Conservation (phyloP, 2,113 vertebrate genomes). For the Copsychus sechellarum region DNA sequence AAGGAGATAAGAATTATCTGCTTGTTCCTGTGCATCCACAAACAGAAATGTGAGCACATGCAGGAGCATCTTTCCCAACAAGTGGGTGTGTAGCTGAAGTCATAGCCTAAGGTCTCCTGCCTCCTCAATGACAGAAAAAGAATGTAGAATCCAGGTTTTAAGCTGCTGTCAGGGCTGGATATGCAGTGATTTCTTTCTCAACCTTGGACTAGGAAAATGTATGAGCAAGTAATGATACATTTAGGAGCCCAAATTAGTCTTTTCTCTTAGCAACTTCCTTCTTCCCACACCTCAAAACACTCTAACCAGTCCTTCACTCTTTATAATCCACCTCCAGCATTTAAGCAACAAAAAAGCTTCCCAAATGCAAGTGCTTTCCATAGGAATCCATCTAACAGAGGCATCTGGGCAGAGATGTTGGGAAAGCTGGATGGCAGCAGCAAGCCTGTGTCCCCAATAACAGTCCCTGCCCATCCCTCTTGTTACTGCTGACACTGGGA, state of each 20-base stretch:
- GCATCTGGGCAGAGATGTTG: background rate
- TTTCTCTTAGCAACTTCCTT: slow-evolving; percentile 61
- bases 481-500: background rate
- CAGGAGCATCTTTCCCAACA: background rate
- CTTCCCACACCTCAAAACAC: slow-evolving; percentile 32
- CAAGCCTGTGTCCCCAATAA: rapidly evolving
- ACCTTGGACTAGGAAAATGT: slow-evolving; percentile 7
- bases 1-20: background rate
- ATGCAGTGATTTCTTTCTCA: slow-evolving; percentile 29
- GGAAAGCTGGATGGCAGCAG: background rate
- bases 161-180: background rate
- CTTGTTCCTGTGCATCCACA: background rate
- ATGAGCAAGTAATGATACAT: slow-evolving; percentile 53
- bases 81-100: background rate
- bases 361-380: background rate
- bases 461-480: background rate
- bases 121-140: background rate
- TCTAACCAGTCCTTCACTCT: slow-evolving; percentile 16
- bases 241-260: slow-evolving; percentile 41
- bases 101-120: background rate
- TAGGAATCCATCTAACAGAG: background rate
- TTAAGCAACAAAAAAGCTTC: background rate
- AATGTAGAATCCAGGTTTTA: background rate
- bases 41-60: background rate
- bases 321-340: slow-evolving; percentile 44